Evolutionary conservation across 2,113 vertebrate species (phyloP).

Genomic region (Bostrychus sinensis): DNA sequence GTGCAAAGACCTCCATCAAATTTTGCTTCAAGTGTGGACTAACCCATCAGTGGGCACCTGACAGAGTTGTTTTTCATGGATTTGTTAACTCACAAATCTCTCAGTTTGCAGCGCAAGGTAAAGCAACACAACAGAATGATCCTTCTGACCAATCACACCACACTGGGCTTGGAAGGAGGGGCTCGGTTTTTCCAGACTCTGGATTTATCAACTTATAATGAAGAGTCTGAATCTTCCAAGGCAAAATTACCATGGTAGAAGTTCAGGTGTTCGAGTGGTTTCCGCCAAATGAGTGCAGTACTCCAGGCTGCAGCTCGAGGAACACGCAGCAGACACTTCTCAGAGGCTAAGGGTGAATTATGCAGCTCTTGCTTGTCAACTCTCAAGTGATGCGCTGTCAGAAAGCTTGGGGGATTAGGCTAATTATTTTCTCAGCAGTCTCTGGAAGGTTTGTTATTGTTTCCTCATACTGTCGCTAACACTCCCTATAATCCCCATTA

Average conservation of each 20-base stretch:
- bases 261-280: slow-evolving; percentile 7
- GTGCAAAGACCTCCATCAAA: too few species aligned
- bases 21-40: too few species aligned
- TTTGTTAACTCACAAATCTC: too few species aligned
- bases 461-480: slow-evolving; percentile 61
- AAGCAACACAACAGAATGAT: too few species aligned
- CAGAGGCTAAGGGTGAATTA: slow-evolving; percentile 19
- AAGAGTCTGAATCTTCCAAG: neutral
- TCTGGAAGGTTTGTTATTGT: slow-evolving; percentile 63
- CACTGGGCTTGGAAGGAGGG: neutral
- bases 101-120: too few species aligned
- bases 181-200: neutral
- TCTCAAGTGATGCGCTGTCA: slow-evolving; percentile 56
- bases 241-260: too few species aligned
- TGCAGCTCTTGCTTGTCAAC: slow-evolving; percentile 28
- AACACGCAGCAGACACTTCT: slow-evolving; percentile 11
- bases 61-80: too few species aligned
- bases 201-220: neutral
- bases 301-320: slow-evolving; percentile 8
- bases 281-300: slow-evolving; percentile 6
- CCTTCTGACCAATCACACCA: too few species aligned
- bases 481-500: slow-evolving; percentile 62
- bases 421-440: slow-evolving; percentile 65
- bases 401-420: slow-evolving; percentile 54
- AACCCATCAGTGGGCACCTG: too few species aligned